Conservation (phyloP, 2,888 invertebrate genomes). For the Allacma fusca region DNA sequence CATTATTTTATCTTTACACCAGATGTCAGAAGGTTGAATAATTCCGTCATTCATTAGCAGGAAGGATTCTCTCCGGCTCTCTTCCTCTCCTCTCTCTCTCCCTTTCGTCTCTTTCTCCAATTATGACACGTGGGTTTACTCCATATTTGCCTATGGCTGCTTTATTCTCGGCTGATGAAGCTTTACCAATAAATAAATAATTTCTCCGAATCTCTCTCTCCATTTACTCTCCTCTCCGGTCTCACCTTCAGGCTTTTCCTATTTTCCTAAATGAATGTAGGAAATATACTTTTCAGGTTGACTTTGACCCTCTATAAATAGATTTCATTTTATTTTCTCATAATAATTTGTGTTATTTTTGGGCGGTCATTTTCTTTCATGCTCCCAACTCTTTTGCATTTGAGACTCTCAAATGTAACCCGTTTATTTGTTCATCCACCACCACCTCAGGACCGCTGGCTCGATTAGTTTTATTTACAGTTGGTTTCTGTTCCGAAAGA, state of each 20-base stretch:
- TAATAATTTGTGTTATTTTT: no score
- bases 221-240: background rate
- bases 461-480: no score
- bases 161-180: background rate
- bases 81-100: no score
- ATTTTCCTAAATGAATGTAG: conserved; percentile 1
- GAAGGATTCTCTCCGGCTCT: background rate
- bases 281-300: no score
- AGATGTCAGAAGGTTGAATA: conserved; percentile 32
- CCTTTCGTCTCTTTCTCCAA: background rate
- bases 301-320: no score
- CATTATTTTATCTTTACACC: conserved; percentile 33
- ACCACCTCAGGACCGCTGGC: no score
- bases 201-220: background rate
- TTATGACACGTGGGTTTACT: conserved; percentile 1
- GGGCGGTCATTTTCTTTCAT: no score
- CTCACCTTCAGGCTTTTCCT: background rate
- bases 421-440: no score
- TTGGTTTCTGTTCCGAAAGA: background rate
- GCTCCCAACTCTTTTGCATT: no score
- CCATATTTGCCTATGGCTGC: conserved; percentile 7
- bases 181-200: no score
- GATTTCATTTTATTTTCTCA: no score
- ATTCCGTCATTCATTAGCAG: conserved; percentile 19
- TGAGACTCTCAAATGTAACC: no score